Conservation (phyloP, 2,113 vertebrate genomes). For the Ailuropoda melanoleuca region DNA sequence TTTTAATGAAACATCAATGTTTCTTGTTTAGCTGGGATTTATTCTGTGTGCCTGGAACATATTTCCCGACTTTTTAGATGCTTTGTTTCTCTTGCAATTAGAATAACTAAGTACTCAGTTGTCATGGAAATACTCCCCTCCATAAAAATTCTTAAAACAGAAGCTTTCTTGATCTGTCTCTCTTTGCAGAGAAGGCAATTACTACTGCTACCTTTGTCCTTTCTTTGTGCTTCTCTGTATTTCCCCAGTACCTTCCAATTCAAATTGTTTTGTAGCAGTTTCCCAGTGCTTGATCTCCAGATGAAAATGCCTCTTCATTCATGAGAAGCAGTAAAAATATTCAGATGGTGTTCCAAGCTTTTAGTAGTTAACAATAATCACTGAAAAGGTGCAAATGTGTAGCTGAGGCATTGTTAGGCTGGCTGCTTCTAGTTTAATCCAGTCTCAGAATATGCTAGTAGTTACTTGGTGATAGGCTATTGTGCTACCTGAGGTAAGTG, state of each 20-base stretch:
- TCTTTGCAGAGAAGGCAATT: constrained; percentile 73
- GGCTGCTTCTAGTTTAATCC: neutral
- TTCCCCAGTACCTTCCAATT: neutral
- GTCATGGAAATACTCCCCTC: constrained; percentile 85
- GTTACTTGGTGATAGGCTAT: neutral
- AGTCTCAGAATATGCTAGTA: neutral
- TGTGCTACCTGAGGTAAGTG: neutral
- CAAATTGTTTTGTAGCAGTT: constrained; percentile 15
- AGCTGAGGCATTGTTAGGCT: neutral
- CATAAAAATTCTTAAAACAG: constrained; percentile 81
- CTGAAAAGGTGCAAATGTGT: neutral
- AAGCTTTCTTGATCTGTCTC: constrained; percentile 75
- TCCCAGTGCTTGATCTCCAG: neutral
- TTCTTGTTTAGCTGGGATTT: constrained; percentile 66
- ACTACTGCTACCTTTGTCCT: constrained; percentile 62
- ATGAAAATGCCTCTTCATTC: constrained; percentile 44
- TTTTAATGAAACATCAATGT: constrained; percentile 39
- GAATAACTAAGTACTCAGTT: constrained; percentile 86
- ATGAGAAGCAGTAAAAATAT: neutral
- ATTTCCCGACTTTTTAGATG: constrained; percentile 81
- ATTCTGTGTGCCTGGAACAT: constrained; percentile 69
- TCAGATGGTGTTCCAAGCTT: neutral
- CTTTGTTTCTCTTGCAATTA: constrained; percentile 82
- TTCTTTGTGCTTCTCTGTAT: constrained; percentile 33
- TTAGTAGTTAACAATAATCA: neutral